These are phyloP conservation scores for Holothuria leucospilota DNA, from an alignment of 53 echinoderm and acorn worm species.

Conservation along the genomic window DNA sequence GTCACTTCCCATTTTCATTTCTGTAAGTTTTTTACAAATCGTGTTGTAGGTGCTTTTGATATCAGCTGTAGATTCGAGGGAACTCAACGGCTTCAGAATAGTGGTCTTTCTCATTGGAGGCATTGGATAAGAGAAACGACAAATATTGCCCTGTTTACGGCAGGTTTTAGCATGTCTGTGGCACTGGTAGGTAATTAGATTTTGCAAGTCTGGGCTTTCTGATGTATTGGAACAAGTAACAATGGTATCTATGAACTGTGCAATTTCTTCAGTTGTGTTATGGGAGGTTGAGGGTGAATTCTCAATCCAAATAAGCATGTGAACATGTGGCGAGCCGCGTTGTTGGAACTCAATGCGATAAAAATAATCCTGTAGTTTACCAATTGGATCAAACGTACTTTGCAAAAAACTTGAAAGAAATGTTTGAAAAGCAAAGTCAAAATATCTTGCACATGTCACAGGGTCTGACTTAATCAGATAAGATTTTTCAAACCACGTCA, in stretches of 20 bases:
- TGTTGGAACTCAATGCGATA: constrained; percentile 46
- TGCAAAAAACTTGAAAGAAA: constrained; percentile 7
- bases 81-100: constrained; percentile 8
- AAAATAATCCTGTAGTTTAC: constrained; percentile 42
- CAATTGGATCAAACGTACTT: constrained; percentile 28
- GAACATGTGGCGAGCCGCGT: constrained; percentile 40
- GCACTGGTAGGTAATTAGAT: neutral
- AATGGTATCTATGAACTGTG: constrained; percentile 31
- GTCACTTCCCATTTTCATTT: constrained; percentile 12
- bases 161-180: constrained; percentile 50
- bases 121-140: constrained; percentile 43
- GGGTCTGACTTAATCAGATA: constrained; percentile 25
- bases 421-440: constrained; percentile 26
- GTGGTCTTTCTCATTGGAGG: constrained; percentile 41
- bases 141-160: constrained; percentile 6
- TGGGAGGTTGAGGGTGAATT: constrained; percentile 16
- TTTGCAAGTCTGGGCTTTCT: neutral
- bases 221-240: constrained; percentile 1
- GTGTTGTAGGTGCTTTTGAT: neutral
- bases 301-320: constrained; percentile 39
- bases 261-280: constrained; percentile 14
- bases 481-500: constrained; percentile 50
- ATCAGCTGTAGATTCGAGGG: neutral
- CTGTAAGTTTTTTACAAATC: neutral
- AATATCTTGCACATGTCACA: constrained; percentile 45